Conservation (phyloP, 64 coral and sea anemone genomes). For the Acropora yongei region DNA sequence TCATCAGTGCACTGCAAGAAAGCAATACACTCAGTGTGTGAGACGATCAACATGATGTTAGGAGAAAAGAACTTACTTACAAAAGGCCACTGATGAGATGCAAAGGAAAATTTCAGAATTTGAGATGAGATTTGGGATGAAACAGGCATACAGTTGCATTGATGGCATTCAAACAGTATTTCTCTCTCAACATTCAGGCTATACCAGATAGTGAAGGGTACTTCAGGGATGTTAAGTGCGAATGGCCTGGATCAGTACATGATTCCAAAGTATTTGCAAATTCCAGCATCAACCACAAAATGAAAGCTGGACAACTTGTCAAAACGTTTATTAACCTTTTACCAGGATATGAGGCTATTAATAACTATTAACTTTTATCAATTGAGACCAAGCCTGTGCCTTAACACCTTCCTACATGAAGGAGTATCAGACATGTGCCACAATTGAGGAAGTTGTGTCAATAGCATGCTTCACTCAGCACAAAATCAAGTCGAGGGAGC, state of each 20-base stretch:
- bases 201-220: too few relatives aligned
- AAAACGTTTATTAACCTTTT: not conserved
- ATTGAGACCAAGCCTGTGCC: not conserved
- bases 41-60: not conserved
- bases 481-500: not conserved
- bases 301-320: not conserved
- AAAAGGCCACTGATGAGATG: not conserved
- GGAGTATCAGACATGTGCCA: conserved; percentile 8
- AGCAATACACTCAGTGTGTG: conserved; percentile 55
- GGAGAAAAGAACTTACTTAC: not conserved
- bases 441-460: not conserved
- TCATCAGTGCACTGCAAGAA: conserved; percentile 39
- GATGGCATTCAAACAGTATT: too few relatives aligned
- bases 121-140: not conserved
- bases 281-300: conserved; percentile 1
- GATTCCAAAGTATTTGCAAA: not conserved
- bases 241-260: not conserved
- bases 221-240: too few relatives aligned
- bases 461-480: conserved; percentile 7
- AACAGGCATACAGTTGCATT: too few relatives aligned
- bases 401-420: not conserved
- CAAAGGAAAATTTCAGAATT: not conserved
- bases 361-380: not conserved
- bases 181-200: too few relatives aligned
- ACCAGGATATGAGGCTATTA: not conserved